Conservation (phyloP, 2,113 vertebrate genomes). For the Herpetotheres cachinnans region DNA sequence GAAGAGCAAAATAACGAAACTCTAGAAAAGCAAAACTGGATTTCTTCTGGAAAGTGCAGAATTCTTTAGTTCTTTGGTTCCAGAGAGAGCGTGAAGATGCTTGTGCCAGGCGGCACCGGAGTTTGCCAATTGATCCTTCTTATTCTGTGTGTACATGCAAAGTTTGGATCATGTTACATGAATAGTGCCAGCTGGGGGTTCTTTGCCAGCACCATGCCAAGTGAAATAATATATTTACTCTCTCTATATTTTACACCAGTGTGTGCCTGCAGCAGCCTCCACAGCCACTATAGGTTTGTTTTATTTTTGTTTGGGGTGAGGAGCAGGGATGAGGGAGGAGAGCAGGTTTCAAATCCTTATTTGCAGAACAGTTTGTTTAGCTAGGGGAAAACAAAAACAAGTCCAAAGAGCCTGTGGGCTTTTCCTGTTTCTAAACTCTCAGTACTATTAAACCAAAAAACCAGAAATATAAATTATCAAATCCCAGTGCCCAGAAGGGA, state of each 20-base stretch:
- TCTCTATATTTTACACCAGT: slow-evolving; percentile 95
- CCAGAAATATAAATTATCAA: slow-evolving; percentile 73
- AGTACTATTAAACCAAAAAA: slow-evolving; percentile 82
- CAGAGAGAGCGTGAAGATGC: slow-evolving; percentile 83
- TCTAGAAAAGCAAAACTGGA: slow-evolving; percentile 75
- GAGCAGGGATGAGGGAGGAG: slow-evolving; percentile 79
- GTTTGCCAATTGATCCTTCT: slow-evolving; percentile 97
- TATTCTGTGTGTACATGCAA: slow-evolving; percentile 90
- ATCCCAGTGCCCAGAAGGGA: slow-evolving; percentile 76
- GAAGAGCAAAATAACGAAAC: slow-evolving; percentile 72
- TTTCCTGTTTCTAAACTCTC: slow-evolving; percentile 82
- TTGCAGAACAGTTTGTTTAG: slow-evolving; percentile 77
- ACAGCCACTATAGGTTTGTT: slow-evolving; percentile 84
- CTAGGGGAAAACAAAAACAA: slow-evolving; percentile 74
- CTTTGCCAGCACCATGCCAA: slow-evolving; percentile 92
- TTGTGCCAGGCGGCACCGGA: slow-evolving; percentile 90
- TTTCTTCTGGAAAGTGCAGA: slow-evolving; percentile 82
- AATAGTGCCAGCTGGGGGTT: slow-evolving; percentile 89
- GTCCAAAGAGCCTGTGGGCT: slow-evolving; percentile 86
- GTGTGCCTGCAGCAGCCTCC: slow-evolving; percentile 97
- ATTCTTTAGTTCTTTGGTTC: slow-evolving; percentile 83
- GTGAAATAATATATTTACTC: slow-evolving; percentile 90
- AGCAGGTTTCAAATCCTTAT: slow-evolving; percentile 81
- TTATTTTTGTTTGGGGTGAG: slow-evolving; percentile 78
- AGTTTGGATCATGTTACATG: slow-evolving; percentile 95